A percentile compares a stretch with the other conserved stretches of the same genome.
phyloP scores from a whole-genome alignment of 2,888 invertebrate genomes.

The Drosophila differens region DNA sequence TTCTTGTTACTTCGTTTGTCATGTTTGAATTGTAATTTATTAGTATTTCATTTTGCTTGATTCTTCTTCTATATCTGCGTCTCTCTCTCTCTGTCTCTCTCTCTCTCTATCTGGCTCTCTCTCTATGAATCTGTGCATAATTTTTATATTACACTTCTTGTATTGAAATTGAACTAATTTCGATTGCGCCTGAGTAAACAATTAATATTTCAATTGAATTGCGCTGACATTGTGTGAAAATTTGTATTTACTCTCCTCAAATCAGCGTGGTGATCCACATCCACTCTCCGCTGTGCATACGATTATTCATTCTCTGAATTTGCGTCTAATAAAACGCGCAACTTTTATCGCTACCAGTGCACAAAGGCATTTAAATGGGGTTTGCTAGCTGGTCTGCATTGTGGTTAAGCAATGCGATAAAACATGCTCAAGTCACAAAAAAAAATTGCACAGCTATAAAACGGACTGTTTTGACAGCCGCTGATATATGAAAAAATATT shows the following conservation, averaged over 20 bases:
- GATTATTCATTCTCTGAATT: conserved; percentile 49
- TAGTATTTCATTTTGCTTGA: conserved; percentile 20
- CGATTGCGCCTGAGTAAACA: conserved; percentile 57
- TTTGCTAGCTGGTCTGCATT: conserved; percentile 21
- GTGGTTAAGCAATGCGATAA: conserved; percentile 30
- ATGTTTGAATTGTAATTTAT: conserved; percentile 58
- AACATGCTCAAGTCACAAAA: conserved; percentile 13
- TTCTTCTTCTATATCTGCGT: not conserved
- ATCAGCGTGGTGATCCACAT: not conserved
- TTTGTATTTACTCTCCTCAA: conserved; percentile 1
- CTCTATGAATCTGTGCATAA: conserved; percentile 16
- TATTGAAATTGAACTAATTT: conserved; percentile 46
- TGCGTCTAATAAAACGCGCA: conserved; percentile 55
- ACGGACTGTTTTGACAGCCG: conserved; percentile 28
- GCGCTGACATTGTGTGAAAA: conserved; percentile 14
- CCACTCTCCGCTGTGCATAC: not conserved
- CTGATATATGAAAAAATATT: conserved; percentile 6
- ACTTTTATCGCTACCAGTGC: conserved; percentile 37
- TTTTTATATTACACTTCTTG: conserved; percentile 44
- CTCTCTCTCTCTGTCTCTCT: not conserved
- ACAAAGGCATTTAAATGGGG: conserved; percentile 25
- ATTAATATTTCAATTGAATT: conserved; percentile 51
- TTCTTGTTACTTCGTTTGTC: conserved; percentile 37
- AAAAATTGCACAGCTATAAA: conserved; percentile 60
- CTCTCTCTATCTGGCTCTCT: not conserved